These are phyloP conservation scores for Saccopteryx bilineata DNA, from an alignment of 2,113 vertebrate species.

Conservation along the genomic window DNA sequence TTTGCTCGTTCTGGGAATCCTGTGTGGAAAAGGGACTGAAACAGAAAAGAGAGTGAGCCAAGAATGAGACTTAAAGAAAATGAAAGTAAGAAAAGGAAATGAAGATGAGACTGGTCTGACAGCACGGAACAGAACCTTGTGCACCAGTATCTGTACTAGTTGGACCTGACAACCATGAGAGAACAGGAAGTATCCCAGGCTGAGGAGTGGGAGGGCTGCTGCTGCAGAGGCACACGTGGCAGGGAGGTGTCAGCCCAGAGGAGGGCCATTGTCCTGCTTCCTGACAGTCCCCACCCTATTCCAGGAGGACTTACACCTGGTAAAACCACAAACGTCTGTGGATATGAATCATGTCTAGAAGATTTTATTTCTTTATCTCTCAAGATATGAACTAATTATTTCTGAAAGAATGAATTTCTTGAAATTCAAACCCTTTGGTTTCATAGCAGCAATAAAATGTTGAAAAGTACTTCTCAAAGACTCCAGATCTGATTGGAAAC, in stretches of 20 bases:
- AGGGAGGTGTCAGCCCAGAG: conserved; percentile 3
- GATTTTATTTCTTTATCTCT: conserved; percentile 26
- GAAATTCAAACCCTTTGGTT: conserved; percentile 15
- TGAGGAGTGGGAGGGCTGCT: neutral
- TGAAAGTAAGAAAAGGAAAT: conserved; percentile 1
- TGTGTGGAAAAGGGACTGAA: neutral
- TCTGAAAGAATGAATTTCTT: conserved; percentile 14
- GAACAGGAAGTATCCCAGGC: conserved; percentile 13
- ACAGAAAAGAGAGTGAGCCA: neutral
- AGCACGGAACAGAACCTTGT: neutral
- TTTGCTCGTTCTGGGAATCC: neutral
- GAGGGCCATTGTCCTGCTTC: conserved; percentile 22
- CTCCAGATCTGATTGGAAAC: neutral
- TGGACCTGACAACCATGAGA: conserved; percentile 28
- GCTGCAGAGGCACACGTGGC: neutral
- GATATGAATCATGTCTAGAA: conserved; percentile 22
- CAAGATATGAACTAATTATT: conserved; percentile 44
- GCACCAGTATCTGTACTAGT: neutral
- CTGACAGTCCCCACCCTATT: neutral
- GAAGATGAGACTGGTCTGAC: neutral
- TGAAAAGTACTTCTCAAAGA: neutral
- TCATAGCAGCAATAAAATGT: conserved; percentile 43
- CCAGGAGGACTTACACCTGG: neutral
- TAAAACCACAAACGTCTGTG: neutral
- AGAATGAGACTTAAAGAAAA: neutral